Evolutionary conservation across 2,797 vertebrate species (phyloP).

Genomic region (Acipenser ruthenus): DNA sequence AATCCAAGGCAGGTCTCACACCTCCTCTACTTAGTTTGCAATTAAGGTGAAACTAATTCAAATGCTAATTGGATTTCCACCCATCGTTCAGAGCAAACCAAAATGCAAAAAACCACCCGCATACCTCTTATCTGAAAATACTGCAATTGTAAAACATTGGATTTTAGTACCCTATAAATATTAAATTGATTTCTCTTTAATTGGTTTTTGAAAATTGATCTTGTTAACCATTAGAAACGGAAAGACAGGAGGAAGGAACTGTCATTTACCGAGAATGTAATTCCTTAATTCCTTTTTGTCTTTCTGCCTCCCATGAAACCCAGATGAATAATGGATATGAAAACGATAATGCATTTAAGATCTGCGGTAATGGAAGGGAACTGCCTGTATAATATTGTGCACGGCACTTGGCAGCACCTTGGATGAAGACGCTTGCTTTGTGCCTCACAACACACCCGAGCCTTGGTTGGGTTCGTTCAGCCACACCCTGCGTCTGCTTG

Average conservation of each 20-base stretch:
- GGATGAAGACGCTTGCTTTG: too few relatives aligned
- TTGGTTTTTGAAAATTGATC: not conserved
- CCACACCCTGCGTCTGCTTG: too few relatives aligned
- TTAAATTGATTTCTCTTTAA: not conserved
- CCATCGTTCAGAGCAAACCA: slow-evolving; percentile 6
- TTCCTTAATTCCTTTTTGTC: not conserved
- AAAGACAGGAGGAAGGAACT: not conserved
- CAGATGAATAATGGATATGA: too few relatives aligned
- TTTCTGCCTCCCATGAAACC: too few relatives aligned
- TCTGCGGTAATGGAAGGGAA: too few relatives aligned
- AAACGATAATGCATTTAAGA: too few relatives aligned
- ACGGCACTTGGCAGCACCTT: too few relatives aligned
- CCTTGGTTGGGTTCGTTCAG: too few relatives aligned
- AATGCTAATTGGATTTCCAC: slow-evolving; percentile 13
- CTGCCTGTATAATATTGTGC: too few relatives aligned
- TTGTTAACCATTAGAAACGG: not conserved
- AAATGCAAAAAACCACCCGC: slow-evolving; percentile 9
- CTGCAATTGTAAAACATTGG: not conserved
- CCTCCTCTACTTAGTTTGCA: slow-evolving; percentile 7
- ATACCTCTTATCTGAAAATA: slow-evolving; percentile 8
- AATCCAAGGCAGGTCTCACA: not conserved
- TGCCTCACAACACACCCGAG: too few relatives aligned
- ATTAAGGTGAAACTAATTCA: slow-evolving; percentile 4
- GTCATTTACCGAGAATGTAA: not conserved
- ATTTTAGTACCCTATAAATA: slow-evolving; percentile 2